Conservation (phyloP, 2,888 invertebrate species). For the Leucoptera coffeella region DNA sequence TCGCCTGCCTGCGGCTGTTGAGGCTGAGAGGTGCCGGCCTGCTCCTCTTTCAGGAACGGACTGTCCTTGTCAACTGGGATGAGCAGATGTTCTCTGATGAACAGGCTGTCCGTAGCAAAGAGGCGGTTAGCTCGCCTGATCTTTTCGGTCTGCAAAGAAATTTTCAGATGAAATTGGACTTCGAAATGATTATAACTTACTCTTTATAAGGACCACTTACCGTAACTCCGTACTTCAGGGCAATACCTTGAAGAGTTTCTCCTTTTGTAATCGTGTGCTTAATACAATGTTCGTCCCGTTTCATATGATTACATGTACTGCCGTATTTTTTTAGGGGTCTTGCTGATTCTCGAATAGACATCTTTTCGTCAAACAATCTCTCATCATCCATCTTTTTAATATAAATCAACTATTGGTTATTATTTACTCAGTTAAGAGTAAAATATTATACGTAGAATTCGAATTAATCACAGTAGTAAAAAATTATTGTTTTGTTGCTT, state of each 20-base stretch:
- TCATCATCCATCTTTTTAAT: slow-evolving; percentile 63
- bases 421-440: too few relatives aligned
- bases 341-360: slow-evolving; percentile 79
- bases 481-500: too few relatives aligned
- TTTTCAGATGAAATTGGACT: slow-evolving; percentile 6
- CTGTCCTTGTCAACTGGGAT: slow-evolving; percentile 73
- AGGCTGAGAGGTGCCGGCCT: slow-evolving; percentile 38
- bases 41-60: slow-evolving; percentile 44
- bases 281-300: slow-evolving; percentile 71
- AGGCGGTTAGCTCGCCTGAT: slow-evolving; percentile 85
- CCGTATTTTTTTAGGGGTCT: slow-evolving; percentile 84
- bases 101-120: slow-evolving; percentile 90
- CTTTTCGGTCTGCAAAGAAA: slow-evolving; percentile 78
- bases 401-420: too few relatives aligned
- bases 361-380: slow-evolving; percentile 74
- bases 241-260: slow-evolving; percentile 89
- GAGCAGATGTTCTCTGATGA: slow-evolving; percentile 80
- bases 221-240: slow-evolving; percentile 87
- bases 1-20: slow-evolving; percentile 50
- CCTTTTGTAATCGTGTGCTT: slow-evolving; percentile 76
- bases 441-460: too few relatives aligned
- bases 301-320: slow-evolving; percentile 75
- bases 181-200: background rate
- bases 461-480: too few relatives aligned
- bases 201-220: slow-evolving; percentile 54